These are phyloP conservation scores for Lycaon pictus DNA, from an alignment of 2,113 vertebrate species.

Conservation along the genomic window DNA sequence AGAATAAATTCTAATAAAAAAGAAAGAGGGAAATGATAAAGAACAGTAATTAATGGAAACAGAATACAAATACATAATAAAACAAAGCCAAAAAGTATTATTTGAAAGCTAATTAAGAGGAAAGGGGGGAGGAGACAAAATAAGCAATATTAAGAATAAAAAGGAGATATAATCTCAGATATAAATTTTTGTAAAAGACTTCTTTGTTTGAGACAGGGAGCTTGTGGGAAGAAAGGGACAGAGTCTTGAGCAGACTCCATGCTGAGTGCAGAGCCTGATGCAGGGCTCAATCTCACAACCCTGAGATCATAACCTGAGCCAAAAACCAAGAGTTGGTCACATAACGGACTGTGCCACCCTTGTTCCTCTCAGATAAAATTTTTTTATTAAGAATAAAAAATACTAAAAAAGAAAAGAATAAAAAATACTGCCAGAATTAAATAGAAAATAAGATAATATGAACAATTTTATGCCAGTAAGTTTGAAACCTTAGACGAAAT, in stretches of 20 bases:
- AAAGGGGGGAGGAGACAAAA: neutral
- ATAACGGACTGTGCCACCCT: neutral
- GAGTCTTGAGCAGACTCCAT: neutral
- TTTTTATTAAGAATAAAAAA: conserved; percentile 4
- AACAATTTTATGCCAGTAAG: neutral
- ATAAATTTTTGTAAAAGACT: neutral
- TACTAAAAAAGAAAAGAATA: neutral
- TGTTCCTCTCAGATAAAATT: neutral
- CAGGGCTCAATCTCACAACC: neutral
- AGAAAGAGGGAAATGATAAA: neutral
- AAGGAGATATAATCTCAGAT: neutral
- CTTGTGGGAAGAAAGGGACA: neutral
- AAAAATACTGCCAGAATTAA: neutral
- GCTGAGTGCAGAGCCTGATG: neutral
- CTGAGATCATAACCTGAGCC: neutral
- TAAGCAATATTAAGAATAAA: conserved; percentile 28
- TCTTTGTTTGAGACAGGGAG: neutral
- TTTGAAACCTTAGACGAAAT: conserved; percentile 1
- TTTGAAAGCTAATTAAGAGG: conserved; percentile 6
- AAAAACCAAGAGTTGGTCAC: neutral
- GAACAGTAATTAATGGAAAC: conserved; percentile 4
- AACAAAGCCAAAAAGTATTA: conserved; percentile 40
- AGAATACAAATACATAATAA: conserved; percentile 11
- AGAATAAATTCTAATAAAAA: conserved; percentile 23
- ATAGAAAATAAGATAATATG: neutral